phyloP scores from a whole-genome alignment of 2,113 vertebrate genomes.

The Malurus elegans region DNA sequence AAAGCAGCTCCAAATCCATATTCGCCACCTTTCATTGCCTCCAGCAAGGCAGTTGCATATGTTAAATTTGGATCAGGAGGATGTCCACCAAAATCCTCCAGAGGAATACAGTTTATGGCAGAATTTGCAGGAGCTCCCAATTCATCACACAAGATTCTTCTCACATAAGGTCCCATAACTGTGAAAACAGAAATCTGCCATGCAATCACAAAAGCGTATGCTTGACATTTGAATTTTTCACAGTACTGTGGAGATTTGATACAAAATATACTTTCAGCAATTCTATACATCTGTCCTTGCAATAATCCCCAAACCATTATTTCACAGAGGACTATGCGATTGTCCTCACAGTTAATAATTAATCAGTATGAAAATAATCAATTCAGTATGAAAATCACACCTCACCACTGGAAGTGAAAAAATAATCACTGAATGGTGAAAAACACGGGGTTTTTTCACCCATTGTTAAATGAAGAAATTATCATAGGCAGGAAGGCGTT shows the following conservation, averaged over 20 bases:
- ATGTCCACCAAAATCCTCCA: conserved; percentile 96
- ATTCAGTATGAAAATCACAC: not conserved
- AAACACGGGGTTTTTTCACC: not conserved
- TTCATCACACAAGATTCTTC: conserved; percentile 93
- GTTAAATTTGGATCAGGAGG: conserved; percentile 92
- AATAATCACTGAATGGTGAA: not conserved
- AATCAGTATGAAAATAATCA: not conserved
- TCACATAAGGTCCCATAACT: conserved; percentile 98
- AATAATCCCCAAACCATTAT: not conserved
- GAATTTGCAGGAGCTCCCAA: conserved; percentile 96
- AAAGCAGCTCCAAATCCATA: conserved; percentile 97
- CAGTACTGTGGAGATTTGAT: not conserved
- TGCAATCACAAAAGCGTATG: not conserved
- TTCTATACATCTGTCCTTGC: not conserved
- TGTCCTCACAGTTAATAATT: not conserved
- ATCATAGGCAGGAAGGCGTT: accelerated
- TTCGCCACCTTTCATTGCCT: conserved; percentile 96
- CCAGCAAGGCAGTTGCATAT: conserved; percentile 88
- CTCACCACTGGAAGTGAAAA: not conserved
- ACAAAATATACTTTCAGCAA: not conserved
- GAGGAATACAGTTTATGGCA: conserved; percentile 91
- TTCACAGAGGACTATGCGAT: not conserved
- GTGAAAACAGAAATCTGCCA: conserved; percentile 25
- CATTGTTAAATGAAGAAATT: not conserved
- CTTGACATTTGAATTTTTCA: not conserved